A percentile compares a stretch with the other conserved stretches of the same genome.
Evolutionary conservation across 2,113 vertebrate species (phyloP).

Genomic region (Drymodes brunneopygia): DNA sequence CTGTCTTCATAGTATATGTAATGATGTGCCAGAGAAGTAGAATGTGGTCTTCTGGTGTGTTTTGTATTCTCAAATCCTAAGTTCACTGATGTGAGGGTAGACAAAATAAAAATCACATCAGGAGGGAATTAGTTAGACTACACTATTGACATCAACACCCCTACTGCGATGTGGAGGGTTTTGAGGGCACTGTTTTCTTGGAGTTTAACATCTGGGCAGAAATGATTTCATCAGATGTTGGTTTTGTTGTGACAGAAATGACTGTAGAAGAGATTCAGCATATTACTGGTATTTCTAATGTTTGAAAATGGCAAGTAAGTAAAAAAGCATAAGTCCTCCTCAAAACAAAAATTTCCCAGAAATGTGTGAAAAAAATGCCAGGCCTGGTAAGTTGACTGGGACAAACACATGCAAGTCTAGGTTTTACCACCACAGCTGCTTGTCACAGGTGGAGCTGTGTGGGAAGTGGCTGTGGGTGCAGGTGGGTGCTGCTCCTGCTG

Average conservation of each 20-base stretch:
- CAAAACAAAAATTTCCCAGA: background rate
- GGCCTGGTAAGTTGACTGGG: background rate
- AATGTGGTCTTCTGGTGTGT: background rate
- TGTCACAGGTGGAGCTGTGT: background rate
- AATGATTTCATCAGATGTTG: background rate
- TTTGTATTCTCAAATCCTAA: background rate
- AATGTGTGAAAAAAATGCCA: rapidly evolving
- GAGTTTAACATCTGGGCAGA: background rate
- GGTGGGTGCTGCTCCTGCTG: background rate
- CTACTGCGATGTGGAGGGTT: background rate
- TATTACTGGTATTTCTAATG: background rate
- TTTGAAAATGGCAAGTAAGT: background rate
- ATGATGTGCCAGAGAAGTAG: background rate
- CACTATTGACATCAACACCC: background rate
- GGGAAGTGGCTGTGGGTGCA: background rate
- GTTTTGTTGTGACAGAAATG: background rate
- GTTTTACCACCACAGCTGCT: background rate
- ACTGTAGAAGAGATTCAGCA: background rate
- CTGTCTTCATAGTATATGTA: background rate
- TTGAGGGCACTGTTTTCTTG: background rate
- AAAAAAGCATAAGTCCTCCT: background rate
- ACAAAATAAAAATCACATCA: background rate
- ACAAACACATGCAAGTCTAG: background rate
- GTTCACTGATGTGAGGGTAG: background rate
- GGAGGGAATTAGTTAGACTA: background rate